Evolutionary conservation across 1,140 invertebrate genomes (phyloP).

Genomic region (Stenopsyche tienmushanensis): DNA sequence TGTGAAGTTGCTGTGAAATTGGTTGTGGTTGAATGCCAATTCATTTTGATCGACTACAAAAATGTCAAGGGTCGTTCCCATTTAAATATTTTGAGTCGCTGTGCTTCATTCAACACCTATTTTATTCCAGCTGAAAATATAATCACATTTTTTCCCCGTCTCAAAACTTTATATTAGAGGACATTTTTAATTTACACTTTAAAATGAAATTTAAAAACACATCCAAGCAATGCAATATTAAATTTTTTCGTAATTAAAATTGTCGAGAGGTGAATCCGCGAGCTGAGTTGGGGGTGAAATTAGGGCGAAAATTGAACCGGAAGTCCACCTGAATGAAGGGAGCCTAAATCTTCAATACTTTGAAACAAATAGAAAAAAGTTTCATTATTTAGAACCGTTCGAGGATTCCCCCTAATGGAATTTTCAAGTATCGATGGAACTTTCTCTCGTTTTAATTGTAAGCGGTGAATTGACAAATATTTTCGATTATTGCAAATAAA

Average conservation of each 20-base stretch:
- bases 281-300: constrained; percentile 3
- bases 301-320: constrained; percentile 21
- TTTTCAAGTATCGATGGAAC: constrained; percentile 14
- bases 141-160: background rate
- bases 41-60: no score
- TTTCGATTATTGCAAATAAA: background rate
- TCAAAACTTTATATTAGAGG: constrained; percentile 18
- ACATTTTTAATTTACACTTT: no score
- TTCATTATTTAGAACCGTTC: constrained; percentile 16
- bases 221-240: no score
- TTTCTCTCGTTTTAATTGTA: background rate
- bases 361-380: constrained; percentile 10
- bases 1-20: no score
- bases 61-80: no score
- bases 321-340: constrained; percentile 19
- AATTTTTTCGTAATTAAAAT: constrained; percentile 11
- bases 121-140: background rate
- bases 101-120: background rate
- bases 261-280: background rate
- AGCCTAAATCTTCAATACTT: constrained; percentile 14
- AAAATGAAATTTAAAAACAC: no score
- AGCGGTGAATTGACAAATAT: background rate
- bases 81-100: no score
- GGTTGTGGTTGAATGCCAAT: no score
- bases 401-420: constrained; percentile 11